Base-by-base conservation (phyloP, 92 coral and sea anemone species). In the Porites lobata region DNA sequence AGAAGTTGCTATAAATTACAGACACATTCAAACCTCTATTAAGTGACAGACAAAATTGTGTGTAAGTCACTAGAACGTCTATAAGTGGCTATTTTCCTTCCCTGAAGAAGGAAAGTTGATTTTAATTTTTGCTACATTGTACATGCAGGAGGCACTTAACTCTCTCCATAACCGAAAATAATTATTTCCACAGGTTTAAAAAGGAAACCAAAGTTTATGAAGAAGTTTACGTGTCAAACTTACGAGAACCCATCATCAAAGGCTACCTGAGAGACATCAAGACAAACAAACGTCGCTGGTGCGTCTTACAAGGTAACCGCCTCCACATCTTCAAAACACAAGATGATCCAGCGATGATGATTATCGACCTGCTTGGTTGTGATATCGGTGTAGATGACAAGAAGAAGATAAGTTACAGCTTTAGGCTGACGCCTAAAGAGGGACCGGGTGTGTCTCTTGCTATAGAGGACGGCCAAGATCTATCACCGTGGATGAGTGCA, bases 401-500 rank as follows among this genome's bases (percentile, higher is more conserved):
- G 92, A 95, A 95, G 75, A 95, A 95, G 89, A 93, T 95, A 69
- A 95, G 98, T 76, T 91, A 95, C 62, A 91, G 96, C 13, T 95
- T 95, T 63, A 85, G 94, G 72, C 81, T 94, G 75, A 90, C 90
- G 4, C 98, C 93, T 67, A 86, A 85, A 63, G 99, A 92, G 1
- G 93, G 93, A 50, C 96, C 94, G 4, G 84, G 92, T 32, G 93
- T 98, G 69, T 91, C 94, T 12, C 88, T 98, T 43, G 98, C 98
- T 12, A 95, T 98, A 63, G 99, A 98, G 76, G 96, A 92, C 77
- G 99, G 98, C 4, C 96, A 94, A 47, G 99, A 98, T 62, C 82
- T 98, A 18, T 98, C 99, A 1, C 98, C 99, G 43, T 98, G 99
- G 99, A 96, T 98, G 98, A 98, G 96, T 83, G 98, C 99, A 12